Evolutionary conservation across 2,888 invertebrate species (phyloP).

Genomic region (Ochropleura plecta): DNA sequence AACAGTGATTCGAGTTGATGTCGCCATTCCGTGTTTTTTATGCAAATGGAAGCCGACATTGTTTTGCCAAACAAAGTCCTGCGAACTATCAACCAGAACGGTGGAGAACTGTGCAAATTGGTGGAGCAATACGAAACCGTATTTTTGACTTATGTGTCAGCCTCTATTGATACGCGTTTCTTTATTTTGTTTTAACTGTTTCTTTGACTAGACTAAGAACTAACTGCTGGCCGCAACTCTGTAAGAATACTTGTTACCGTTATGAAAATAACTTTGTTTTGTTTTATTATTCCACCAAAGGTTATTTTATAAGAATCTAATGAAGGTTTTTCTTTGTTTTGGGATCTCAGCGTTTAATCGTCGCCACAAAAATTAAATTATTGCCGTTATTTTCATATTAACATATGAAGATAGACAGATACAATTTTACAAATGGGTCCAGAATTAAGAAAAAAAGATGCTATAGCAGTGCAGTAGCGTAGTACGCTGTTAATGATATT

Average conservation of each 20-base stretch:
- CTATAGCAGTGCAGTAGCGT: background rate
- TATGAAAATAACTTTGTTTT: background rate
- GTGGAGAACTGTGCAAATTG: slow-evolving; percentile 35
- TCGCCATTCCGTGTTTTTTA: slow-evolving; percentile 42
- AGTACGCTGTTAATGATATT: background rate
- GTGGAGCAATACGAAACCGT: slow-evolving; percentile 50
- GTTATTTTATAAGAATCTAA: background rate
- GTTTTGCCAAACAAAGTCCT: slow-evolving; percentile 58
- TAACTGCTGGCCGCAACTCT: slow-evolving; percentile 2
- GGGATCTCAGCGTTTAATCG: background rate
- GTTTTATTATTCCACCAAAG: background rate
- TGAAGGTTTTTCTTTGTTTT: background rate
- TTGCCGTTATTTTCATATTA: slow-evolving; percentile 1
- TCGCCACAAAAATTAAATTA: background rate
- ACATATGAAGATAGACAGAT: background rate
- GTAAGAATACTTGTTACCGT: background rate
- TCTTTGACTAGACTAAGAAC: background rate
- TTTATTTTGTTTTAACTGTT: slow-evolving; percentile 30
- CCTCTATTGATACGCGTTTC: slow-evolving; percentile 24
- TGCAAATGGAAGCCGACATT: slow-evolving; percentile 55
- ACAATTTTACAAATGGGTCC: too few relatives aligned
- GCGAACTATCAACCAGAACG: slow-evolving; percentile 53
- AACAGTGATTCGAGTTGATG: slow-evolving; percentile 25
- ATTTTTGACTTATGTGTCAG: slow-evolving; percentile 15
- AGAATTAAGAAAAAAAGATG: background rate